These are phyloP conservation scores for Henricia sp. DNA, from an alignment of 53 echinoderm and acorn worm genomes.

Conservation along the genomic window DNA sequence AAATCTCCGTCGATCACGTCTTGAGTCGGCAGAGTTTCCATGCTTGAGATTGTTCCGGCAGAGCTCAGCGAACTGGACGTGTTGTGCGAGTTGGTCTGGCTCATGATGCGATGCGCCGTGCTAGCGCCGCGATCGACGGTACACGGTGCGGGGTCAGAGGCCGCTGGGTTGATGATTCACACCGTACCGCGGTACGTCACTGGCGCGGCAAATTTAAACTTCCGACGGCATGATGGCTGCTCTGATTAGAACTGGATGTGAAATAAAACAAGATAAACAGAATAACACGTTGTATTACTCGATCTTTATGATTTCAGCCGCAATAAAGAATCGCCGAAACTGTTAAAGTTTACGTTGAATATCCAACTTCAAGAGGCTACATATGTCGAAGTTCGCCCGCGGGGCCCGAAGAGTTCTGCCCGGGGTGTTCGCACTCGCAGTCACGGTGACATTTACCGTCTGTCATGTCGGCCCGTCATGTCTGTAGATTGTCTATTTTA, in stretches of 20 bases:
- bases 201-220: conserved; percentile 56
- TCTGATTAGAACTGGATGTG: not conserved
- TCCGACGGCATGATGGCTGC: not conserved
- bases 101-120: conserved; percentile 69
- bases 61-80: conserved; percentile 84
- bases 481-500: too few relatives aligned
- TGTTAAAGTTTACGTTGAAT: too few relatives aligned
- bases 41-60: conserved; percentile 83
- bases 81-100: conserved; percentile 74
- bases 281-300: too few relatives aligned
- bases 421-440: too few relatives aligned
- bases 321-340: too few relatives aligned
- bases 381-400: too few relatives aligned
- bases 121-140: conserved; percentile 38
- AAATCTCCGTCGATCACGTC: conserved; percentile 76
- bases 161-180: conserved; percentile 34
- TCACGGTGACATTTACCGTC: too few relatives aligned
- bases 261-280: not conserved
- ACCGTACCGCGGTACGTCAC: not conserved
- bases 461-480: too few relatives aligned
- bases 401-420: too few relatives aligned
- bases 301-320: too few relatives aligned
- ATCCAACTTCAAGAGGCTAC: too few relatives aligned
- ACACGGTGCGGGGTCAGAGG: conserved; percentile 1
- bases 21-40: conserved; percentile 93